Conservation (phyloP, 2,888 invertebrate species). For the Tetanocera ferruginea region DNA sequence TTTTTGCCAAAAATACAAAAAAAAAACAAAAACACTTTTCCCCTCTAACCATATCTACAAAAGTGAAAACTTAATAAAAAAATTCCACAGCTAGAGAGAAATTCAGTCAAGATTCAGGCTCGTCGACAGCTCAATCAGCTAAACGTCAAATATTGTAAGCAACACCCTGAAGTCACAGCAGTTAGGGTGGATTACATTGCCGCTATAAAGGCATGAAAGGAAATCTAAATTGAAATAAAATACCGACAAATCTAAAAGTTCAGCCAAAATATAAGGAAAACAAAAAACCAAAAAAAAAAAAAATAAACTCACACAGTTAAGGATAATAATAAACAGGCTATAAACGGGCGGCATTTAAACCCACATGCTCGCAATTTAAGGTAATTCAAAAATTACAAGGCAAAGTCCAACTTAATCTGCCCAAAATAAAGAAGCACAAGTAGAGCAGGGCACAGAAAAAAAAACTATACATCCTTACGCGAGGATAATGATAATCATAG, state of each 20-base stretch:
- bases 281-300: neutral
- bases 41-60: no score
- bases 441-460: neutral
- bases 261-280: neutral
- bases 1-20: no score
- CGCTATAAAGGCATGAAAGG: neutral
- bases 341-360: slow-evolving; percentile 16
- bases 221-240: slow-evolving; percentile 32
- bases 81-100: no score
- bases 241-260: neutral
- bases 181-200: neutral
- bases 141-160: slow-evolving; percentile 25
- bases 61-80: no score
- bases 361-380: slow-evolving; percentile 49
- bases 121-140: slow-evolving; percentile 32
- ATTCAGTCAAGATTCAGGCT: neutral
- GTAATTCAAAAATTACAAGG: slow-evolving; percentile 65
- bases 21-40: no score
- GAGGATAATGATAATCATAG: slow-evolving; percentile 26
- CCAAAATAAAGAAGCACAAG: neutral
- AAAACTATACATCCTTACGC: slow-evolving; percentile 1
- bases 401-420: slow-evolving; percentile 46
- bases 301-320: neutral
- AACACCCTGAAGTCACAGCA: neutral
- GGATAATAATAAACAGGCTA: neutral